A percentile compares a stretch with the other conserved stretches of the same genome.
Evolutionary conservation across 2,797 vertebrate genomes (phyloP).

Genomic region (Hippocampus kuda): DNA sequence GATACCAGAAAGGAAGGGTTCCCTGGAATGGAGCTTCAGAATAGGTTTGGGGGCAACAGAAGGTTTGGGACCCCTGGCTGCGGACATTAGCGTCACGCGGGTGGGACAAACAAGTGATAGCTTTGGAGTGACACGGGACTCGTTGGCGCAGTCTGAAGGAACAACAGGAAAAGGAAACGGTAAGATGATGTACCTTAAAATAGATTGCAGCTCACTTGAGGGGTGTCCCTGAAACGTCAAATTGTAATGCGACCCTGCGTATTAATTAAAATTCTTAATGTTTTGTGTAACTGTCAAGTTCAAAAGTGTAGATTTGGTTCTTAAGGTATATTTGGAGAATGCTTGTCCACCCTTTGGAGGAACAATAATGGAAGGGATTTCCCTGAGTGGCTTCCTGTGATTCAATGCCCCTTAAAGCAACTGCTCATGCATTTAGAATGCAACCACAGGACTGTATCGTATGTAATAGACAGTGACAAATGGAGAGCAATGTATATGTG

Average conservation of each 20-base stretch:
- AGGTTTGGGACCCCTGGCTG: slow-evolving; percentile 79
- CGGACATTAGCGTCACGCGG: slow-evolving; percentile 65
- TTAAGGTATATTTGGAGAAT: not conserved
- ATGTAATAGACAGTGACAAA: not conserved
- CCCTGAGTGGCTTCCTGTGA: slow-evolving; percentile 63
- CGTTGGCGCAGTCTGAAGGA: slow-evolving; percentile 75
- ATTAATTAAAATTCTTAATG: not conserved
- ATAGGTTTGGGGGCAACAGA: slow-evolving; percentile 83
- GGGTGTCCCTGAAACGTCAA: slow-evolving; percentile 26
- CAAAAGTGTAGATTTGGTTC: not conserved
- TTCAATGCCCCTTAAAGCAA: slow-evolving; percentile 46
- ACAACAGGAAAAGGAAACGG: slow-evolving; percentile 67
- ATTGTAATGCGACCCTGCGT: not conserved
- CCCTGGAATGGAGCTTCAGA: slow-evolving; percentile 57
- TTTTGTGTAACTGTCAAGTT: not conserved
- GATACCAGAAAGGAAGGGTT: slow-evolving; percentile 47
- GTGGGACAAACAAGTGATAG: slow-evolving; percentile 71
- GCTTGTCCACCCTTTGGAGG: slow-evolving; percentile 23
- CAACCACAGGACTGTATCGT: slow-evolving; percentile 1
- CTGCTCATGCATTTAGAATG: slow-evolving; percentile 23
- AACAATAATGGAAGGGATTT: slow-evolving; percentile 52
- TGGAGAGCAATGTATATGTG: not conserved
- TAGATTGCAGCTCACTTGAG: slow-evolving; percentile 52
- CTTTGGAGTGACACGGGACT: slow-evolving; percentile 81
- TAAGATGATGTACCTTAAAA: slow-evolving; percentile 61